Percentiles rank a stretch among this genome's conserved stretches.
phyloP scores from a whole-genome alignment of 1,140 invertebrate genomes.

The Hetaerina americana region DNA sequence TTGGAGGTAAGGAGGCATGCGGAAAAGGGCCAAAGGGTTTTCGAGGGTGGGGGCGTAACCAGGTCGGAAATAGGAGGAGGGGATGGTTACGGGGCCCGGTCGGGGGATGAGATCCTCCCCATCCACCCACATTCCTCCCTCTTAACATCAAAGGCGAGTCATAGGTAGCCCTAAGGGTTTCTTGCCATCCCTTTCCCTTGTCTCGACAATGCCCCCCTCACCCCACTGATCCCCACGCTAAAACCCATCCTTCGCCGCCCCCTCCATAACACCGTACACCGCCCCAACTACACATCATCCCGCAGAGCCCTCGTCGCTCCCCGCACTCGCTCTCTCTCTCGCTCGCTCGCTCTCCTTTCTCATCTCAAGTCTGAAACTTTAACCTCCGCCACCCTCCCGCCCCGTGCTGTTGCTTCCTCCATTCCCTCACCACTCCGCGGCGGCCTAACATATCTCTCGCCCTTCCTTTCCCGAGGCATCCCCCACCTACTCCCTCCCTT shows the following conservation, averaged over 20 bases:
- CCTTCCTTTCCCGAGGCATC: too few species aligned
- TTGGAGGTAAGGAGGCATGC: too few species aligned
- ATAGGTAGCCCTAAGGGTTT: neutral
- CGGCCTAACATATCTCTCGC: too few species aligned
- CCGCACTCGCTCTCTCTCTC: neutral
- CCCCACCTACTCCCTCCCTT: too few species aligned
- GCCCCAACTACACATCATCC: too few species aligned
- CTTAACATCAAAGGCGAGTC: neutral
- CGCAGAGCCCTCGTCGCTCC: neutral
- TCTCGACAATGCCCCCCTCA: neutral
- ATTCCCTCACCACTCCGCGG: too few species aligned
- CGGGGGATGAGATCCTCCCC: too few species aligned
- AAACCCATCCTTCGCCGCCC: neutral
- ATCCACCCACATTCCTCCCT: neutral
- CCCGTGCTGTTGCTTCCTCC: neutral
- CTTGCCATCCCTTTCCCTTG: neutral
- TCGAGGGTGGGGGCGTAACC: neutral
- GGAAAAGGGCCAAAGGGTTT: too few species aligned
- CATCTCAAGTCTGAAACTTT: neutral
- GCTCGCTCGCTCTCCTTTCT: neutral
- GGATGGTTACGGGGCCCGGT: too few species aligned
- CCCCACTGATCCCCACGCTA: neutral
- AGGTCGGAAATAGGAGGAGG: neutral
- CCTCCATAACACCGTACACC: neutral
- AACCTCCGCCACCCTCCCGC: neutral